phyloP scores from a whole-genome alignment of 2,113 vertebrate species.

The human region DNA sequence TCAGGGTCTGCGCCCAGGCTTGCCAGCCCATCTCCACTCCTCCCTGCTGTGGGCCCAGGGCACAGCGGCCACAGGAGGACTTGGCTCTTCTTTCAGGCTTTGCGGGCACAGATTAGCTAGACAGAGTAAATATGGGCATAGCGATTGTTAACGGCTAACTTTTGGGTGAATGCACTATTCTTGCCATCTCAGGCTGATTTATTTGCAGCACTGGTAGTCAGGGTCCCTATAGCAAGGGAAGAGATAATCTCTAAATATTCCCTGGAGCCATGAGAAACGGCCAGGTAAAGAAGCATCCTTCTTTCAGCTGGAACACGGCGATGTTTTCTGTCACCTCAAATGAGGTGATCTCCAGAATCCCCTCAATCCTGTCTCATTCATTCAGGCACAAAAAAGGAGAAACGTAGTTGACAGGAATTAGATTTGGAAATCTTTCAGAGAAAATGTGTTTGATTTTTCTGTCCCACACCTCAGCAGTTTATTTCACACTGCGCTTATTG shows the following conservation, averaged over 20 bases:
- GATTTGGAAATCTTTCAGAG: background rate
- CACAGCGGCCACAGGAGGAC: accelerated
- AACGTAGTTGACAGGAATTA: background rate
- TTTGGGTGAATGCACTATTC: background rate
- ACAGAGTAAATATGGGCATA: background rate
- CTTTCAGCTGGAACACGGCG: accelerated
- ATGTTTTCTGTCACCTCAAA: background rate
- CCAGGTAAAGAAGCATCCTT: background rate
- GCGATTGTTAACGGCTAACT: background rate
- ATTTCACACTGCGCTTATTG: background rate
- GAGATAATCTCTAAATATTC: background rate
- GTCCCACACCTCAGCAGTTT: background rate
- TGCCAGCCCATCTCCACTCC: accelerated
- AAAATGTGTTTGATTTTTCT: background rate
- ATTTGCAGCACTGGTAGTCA: background rate
- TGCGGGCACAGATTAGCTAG: too few relatives aligned
- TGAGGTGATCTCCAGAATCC: background rate
- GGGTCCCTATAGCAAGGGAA: background rate
- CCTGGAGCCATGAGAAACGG: background rate
- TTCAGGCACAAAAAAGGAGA: background rate
- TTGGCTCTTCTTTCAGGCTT: background rate
- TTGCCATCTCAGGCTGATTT: background rate
- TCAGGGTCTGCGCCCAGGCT: accelerated
- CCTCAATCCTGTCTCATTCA: background rate
- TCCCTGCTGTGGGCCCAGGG: background rate